Evolutionary conservation across 2,113 vertebrate genomes (phyloP), one percentile per base, ranked within the genome.

Genomic region (Eleginops maclovinus): DNA sequence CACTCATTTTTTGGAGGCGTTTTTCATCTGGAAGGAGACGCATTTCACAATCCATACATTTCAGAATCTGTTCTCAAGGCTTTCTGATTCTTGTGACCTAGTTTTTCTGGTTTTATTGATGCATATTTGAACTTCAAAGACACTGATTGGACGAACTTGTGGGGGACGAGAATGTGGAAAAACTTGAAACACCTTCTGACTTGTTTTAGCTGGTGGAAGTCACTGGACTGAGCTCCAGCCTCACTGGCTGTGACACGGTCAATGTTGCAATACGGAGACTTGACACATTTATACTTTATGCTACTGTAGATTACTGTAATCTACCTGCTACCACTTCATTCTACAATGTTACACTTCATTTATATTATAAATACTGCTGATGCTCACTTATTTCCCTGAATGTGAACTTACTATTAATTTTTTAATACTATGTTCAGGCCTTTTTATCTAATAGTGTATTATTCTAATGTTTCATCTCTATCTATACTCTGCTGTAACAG

Each of bases 11-110:
- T 72, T 54, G 6, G 24, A 44, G 17, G 69, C 41, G 73, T 61
- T 66, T 81, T 73, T 67, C 46, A 74, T 54, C 60, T 77, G 31
- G 51, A 75, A 77, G 28, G 31, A 78, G 61, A 77, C 62, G 19
- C 13, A 46, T 60, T 89, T 83, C 55, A 75, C 24, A 50, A 49
- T 65, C 7, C n/a, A 51, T 49, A 41, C 54, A 58, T 77, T 62
- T 70, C 44, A 68, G 17, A 55, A 7, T 59, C 10, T 56, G 8
- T 31, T 1, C 13, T 46, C 4, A 36, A 26, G 26, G 36, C 54
- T 68, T 66, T 40, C 6, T 71, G 14, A 66, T 44, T 62, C 1
- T 73, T 59, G 9, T 49, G 21, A 28, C 44, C 22, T 53, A 12
- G 3, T 55, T 78, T 56, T 78, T 63, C n/a, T 41, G 40, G 31